Conservation (phyloP, 2,797 vertebrate genomes). For the Tenualosa ilisha region DNA sequence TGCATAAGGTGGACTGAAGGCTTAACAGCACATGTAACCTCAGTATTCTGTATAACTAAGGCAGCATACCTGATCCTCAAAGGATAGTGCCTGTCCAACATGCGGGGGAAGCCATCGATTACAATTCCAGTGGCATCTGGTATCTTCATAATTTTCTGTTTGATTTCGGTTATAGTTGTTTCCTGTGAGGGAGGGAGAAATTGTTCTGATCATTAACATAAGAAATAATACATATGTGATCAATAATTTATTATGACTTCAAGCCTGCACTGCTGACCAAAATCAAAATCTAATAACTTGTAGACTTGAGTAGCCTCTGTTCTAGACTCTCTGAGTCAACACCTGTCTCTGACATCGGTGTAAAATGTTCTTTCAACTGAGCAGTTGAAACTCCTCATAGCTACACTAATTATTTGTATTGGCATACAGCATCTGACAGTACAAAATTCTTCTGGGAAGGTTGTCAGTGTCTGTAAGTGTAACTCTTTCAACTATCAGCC, state of each 20-base stretch:
- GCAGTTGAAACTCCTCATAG: neutral
- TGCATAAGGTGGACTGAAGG: neutral
- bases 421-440: neutral
- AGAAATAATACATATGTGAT: neutral
- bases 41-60: constrained; percentile 18
- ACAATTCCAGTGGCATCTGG: constrained; percentile 93
- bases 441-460: neutral
- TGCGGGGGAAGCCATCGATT: constrained; percentile 96
- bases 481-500: neutral
- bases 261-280: neutral
- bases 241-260: neutral
- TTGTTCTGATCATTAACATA: neutral
- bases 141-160: constrained; percentile 97
- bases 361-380: neutral
- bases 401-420: neutral
- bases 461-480: neutral
- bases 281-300: neutral
- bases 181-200: constrained; percentile 75
- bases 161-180: constrained; percentile 98
- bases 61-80: constrained; percentile 93
- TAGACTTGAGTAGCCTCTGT: neutral
- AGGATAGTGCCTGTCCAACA: constrained; percentile 93
- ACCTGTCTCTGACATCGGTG: neutral
- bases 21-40: neutral
- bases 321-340: neutral